A percentile compares a stretch with the other conserved stretches of the same genome.
Conservation (phyloP, 2,797 vertebrate species). For the Antrozous pallidus region DNA sequence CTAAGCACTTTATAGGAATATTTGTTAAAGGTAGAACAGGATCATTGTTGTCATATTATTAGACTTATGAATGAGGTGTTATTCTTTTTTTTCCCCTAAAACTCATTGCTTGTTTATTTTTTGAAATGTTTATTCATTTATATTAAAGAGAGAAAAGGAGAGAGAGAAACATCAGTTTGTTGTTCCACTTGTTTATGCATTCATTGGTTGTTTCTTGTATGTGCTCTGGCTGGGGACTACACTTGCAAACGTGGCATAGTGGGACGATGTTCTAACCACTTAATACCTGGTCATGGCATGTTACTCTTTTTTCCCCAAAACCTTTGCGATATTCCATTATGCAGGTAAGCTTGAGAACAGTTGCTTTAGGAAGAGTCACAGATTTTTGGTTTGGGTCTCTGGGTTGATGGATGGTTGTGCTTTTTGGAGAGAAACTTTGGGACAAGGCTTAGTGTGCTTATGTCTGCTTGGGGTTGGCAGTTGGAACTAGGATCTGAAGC, state of each 20-base stretch:
- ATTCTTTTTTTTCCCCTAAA: not conserved
- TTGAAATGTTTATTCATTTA: not conserved
- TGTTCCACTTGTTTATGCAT: not conserved
- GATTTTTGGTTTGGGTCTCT: not conserved
- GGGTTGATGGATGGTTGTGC: not conserved
- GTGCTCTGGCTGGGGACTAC: not conserved
- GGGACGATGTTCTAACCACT: not conserved
- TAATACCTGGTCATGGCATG: not conserved
- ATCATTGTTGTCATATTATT: not conserved
- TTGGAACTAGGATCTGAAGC: conserved; percentile 11
- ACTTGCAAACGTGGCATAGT: not conserved
- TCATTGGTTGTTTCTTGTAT: not conserved
- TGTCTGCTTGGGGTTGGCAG: not conserved
- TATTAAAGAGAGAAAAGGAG: not conserved
- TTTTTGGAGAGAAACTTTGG: not conserved
- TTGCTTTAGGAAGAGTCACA: not conserved
- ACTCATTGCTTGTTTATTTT: not conserved
- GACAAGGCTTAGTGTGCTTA: not conserved
- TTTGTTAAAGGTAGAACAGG: not conserved
- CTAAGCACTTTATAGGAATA: not conserved
- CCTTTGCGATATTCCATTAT: not conserved
- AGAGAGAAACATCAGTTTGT: not conserved
- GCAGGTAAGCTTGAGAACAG: not conserved
- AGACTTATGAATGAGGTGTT: not conserved
- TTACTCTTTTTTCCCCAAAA: not conserved